Evolutionary conservation across 2,888 invertebrate species (phyloP).

Genomic region (Kryphioiulus occultus): DNA sequence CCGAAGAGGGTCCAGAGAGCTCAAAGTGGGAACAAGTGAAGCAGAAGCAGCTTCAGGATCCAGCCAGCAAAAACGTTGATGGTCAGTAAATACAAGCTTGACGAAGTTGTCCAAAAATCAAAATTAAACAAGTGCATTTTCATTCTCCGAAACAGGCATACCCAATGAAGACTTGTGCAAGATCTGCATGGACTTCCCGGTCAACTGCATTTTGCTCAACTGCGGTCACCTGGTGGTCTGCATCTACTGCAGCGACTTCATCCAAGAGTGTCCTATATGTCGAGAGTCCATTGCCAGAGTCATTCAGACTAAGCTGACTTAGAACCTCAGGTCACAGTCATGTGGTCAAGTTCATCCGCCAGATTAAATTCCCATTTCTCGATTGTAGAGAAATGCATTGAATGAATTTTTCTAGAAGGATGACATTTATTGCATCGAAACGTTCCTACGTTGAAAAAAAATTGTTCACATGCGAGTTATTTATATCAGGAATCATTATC

Average conservation of each 20-base stretch:
- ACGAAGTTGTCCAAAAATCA: not conserved
- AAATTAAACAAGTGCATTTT: not conserved
- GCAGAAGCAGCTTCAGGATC: not conserved
- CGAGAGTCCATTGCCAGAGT: conserved; percentile 62
- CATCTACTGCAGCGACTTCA: conserved; percentile 82
- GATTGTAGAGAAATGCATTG: not conserved
- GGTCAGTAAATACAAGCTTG: not conserved
- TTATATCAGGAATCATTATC: no score
- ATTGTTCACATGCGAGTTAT: no score
- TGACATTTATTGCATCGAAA: no score
- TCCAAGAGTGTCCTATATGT: conserved; percentile 92
- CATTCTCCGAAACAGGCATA: conserved; percentile 58
- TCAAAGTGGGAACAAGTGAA: not conserved
- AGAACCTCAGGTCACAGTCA: not conserved
- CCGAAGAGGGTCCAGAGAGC: not conserved
- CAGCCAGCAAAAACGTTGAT: not conserved
- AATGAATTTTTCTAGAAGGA: not conserved
- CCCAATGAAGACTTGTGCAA: conserved; percentile 83
- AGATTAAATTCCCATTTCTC: not conserved
- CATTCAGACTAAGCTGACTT: not conserved
- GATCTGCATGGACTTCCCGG: conserved; percentile 92
- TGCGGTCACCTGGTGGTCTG: conserved; percentile 95
- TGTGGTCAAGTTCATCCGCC: not conserved
- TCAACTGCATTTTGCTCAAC: conserved; percentile 91
- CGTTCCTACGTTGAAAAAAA: no score